Conservation (phyloP, 2,113 vertebrate species). For the Gnathonemus echidnorhynchus region DNA sequence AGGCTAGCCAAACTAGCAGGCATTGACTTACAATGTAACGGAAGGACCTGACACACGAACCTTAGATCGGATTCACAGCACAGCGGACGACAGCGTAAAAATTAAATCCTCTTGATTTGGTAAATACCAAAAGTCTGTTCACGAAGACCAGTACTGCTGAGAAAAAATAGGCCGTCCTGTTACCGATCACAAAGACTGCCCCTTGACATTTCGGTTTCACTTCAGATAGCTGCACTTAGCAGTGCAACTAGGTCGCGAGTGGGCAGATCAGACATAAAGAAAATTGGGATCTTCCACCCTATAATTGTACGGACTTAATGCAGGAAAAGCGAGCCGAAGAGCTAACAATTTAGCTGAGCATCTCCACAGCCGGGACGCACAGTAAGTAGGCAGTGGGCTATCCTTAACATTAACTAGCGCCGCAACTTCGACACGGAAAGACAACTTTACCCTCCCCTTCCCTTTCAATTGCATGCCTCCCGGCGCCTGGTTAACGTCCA, state of each 20-base stretch:
- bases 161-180: not conserved
- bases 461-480: not conserved
- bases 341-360: not conserved
- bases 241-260: not conserved
- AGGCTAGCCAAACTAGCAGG: not conserved
- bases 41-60: not conserved
- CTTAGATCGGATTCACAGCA: not conserved
- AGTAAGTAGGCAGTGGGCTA: not conserved
- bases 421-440: not conserved
- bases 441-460: not conserved
- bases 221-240: not conserved
- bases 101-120: not conserved
- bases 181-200: not conserved
- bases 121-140: not conserved
- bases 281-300: not conserved
- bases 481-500: conserved; percentile 1
- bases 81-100: not conserved
- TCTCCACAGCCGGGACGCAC: no score
- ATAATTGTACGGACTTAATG: not conserved
- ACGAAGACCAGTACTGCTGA: not conserved
- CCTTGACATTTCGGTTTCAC: not conserved
- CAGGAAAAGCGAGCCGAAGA: not conserved
- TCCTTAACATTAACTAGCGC: not conserved
- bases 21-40: not conserved
- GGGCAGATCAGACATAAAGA: not conserved